These are phyloP conservation scores for Acromyrmex heyeri DNA, from an alignment of 1,140 invertebrate genomes.

Conservation along the genomic window DNA sequence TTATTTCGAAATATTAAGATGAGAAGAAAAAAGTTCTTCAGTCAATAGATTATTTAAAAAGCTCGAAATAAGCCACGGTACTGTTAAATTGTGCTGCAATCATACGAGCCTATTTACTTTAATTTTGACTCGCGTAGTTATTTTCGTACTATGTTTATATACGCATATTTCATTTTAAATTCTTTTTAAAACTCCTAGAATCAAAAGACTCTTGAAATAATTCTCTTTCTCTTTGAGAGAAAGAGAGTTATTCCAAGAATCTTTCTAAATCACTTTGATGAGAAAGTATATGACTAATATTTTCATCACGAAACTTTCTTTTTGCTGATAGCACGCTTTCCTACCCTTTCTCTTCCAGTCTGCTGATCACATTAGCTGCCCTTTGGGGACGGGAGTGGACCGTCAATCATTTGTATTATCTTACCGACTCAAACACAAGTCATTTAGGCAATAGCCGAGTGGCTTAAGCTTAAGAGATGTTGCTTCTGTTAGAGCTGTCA, in stretches of 20 bases:
- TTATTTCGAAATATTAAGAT: no score
- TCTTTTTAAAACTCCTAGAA: not conserved
- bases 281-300: constrained; percentile 24
- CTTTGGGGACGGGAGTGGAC: constrained; percentile 19
- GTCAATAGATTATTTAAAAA: no score
- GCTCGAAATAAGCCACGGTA: no score
- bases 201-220: not conserved
- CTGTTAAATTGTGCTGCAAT: no score
- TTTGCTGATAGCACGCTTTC: constrained; percentile 44
- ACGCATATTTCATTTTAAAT: not conserved
- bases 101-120: no score
- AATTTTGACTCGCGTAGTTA: not conserved
- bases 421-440: constrained; percentile 37
- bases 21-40: no score
- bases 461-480: constrained; percentile 34
- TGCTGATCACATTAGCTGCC: constrained; percentile 48
- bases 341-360: constrained; percentile 43
- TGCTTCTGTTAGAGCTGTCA: constrained; percentile 31
- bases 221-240: not conserved
- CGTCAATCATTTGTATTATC: constrained; percentile 56
- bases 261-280: not conserved
- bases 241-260: not conserved
- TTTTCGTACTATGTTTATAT: not conserved
- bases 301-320: constrained; percentile 29
- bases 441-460: constrained; percentile 11